Evolutionary conservation across 2,888 invertebrate species (phyloP), one percentile per base, ranked within the genome.

Genomic region (Cerceris ruficornis): DNA sequence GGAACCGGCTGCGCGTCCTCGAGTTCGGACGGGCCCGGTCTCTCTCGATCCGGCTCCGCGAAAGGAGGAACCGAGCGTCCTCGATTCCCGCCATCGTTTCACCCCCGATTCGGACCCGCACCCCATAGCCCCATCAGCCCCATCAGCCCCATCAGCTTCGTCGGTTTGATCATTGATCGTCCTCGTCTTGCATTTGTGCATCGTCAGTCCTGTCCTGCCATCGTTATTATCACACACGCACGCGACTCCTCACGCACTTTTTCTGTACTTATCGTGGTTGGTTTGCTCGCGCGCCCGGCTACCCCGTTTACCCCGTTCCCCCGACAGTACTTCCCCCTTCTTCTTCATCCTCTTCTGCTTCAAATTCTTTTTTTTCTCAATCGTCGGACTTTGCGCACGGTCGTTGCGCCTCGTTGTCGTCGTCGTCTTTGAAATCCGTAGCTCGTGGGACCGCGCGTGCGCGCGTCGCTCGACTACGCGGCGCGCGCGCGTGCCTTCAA

Each of bases 171-270:
- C 68, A 73, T 75, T 50, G 69, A 70, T 79, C 54, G 71, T 42
- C 64, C 54, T 58, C 74, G 62, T 85, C 70, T 80, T 88, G 88
- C 88, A 88, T 88, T 77, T 84, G 82, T 88, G 88, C 88, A 88
- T 88, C 83, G 85, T 87, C 83, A 78, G 55, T 74, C 65, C 81
- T 82, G 70, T 69, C 82, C 83, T 81, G 74, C 70, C 73, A 77
- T 77, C 77, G 75, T 71, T 77, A 75, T 70, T 61, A 81, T 78
- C 50, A 75, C 79, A 76, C 74, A 80, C 82, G 83, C 83, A 84
- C 78, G 77, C 73, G 72, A 83, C 70, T 75, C 68, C 70, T 81
- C 71, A 77, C 75, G 82, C 85, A 85, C 83, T 82, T 58, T 70
- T 80, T 59, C 57, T 64, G 13, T 71, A 64, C 55, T 60, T 58